Percentiles rank a stretch among this genome's conserved stretches.
Evolutionary conservation across 30 jellyfish, hydroid and myxozoan genomes (phyloP).

Genomic region (Cassiopea xamachana): DNA sequence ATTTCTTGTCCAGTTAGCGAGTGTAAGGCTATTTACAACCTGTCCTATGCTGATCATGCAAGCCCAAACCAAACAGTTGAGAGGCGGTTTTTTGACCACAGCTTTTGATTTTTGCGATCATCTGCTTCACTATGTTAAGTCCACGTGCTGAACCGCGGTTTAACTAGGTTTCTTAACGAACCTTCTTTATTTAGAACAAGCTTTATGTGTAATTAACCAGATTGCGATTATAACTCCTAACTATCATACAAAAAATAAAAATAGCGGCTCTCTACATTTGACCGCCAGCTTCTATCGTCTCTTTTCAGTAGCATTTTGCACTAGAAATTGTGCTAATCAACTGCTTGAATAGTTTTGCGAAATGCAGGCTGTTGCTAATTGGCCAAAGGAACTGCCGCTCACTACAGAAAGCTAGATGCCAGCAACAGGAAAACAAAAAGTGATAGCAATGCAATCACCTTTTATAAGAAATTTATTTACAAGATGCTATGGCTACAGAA

Average conservation of each 20-base stretch:
- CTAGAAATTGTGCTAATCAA: too few species aligned
- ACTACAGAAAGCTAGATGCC: too few species aligned
- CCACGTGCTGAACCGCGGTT: slow-evolving; percentile 51
- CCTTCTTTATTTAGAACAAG: neutral
- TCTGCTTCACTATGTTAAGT: slow-evolving; percentile 39
- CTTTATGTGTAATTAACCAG: slow-evolving; percentile 38
- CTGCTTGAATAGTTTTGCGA: too few species aligned
- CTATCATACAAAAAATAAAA: neutral
- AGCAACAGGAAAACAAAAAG: too few species aligned
- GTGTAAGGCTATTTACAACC: neutral
- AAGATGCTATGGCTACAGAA: too few species aligned
- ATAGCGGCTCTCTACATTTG: neutral
- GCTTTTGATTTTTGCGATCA: slow-evolving; percentile 41
- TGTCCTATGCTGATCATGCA: slow-evolving; percentile 30
- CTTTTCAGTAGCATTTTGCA: neutral
- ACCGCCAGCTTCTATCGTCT: neutral
- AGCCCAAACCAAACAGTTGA: slow-evolving; percentile 56
- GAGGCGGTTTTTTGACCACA: slow-evolving; percentile 52
- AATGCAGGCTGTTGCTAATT: too few species aligned
- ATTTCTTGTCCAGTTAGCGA: neutral
- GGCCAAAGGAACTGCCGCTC: too few species aligned
- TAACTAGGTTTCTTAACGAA: slow-evolving; percentile 34
- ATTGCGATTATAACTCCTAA: neutral
- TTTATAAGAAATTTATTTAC: too few species aligned
- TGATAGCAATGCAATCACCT: too few species aligned